Percentiles rank a stretch among this genome's conserved stretches.
Conservation (phyloP, 2,113 vertebrate genomes). For the Willisornis vidua region DNA sequence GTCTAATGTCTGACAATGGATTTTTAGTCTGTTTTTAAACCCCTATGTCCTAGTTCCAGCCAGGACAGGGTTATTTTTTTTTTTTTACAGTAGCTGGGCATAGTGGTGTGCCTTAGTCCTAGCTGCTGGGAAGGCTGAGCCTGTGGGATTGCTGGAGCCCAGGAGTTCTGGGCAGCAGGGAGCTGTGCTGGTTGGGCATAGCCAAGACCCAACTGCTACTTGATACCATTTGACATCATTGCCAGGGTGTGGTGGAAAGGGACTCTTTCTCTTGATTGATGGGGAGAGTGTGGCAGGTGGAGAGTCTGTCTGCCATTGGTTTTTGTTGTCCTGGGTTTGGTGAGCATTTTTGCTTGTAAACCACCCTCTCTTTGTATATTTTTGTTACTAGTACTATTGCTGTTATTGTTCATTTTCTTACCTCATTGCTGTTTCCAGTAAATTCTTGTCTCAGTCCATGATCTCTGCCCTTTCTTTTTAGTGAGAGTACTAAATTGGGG, state of each 20-base stretch:
- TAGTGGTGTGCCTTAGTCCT: neutral
- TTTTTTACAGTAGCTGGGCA: accelerated
- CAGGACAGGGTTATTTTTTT: neutral
- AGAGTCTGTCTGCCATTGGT: neutral
- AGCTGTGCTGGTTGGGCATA: neutral
- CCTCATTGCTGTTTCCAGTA: neutral
- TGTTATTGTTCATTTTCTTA: neutral
- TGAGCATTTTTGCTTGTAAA: neutral
- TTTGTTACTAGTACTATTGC: neutral
- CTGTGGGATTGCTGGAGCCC: neutral
- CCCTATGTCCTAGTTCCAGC: neutral
- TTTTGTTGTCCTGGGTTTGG: neutral
- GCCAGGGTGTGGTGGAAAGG: no score
- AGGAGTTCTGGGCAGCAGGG: neutral
- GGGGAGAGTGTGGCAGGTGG: accelerated
- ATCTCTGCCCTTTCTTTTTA: neutral
- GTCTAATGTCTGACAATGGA: neutral
- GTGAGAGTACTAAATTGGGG: no score
- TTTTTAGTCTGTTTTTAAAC: neutral
- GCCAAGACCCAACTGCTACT: neutral
- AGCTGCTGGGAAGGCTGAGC: neutral
- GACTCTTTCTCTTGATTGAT: neutral
- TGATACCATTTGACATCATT: neutral
- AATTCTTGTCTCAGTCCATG: neutral
- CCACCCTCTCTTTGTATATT: neutral